Percentiles rank a stretch among this genome's conserved stretches.
phyloP scores from a whole-genome alignment of 1,140 invertebrate species.

The Drosophila simulans region DNA sequence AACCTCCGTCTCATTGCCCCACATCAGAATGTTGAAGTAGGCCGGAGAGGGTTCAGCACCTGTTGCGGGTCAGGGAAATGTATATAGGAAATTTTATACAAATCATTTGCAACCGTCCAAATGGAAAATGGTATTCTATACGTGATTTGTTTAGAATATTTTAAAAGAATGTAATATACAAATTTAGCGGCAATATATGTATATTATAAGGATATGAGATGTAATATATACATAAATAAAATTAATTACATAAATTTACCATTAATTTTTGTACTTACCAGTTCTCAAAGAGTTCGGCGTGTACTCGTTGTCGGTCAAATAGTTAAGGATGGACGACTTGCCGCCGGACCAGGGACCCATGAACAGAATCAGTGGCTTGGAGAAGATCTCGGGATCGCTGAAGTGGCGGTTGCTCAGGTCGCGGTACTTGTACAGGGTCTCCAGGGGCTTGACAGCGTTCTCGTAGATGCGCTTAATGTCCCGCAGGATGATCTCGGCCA shows the following conservation, averaged over 20 bases:
- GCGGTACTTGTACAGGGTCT: slow-evolving; percentile 95
- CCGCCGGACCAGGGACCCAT: slow-evolving; percentile 98
- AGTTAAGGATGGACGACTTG: slow-evolving; percentile 97
- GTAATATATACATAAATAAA: neutral
- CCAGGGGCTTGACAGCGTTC: slow-evolving; percentile 94
- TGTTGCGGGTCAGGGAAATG: slow-evolving; percentile 72
- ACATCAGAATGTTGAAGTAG: slow-evolving; percentile 96
- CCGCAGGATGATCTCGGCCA: slow-evolving; percentile 91
- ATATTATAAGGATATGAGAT: no score
- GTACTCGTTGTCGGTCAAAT: slow-evolving; percentile 94
- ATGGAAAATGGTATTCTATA: no score
- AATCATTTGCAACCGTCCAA: no score
- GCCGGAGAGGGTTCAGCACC: slow-evolving; percentile 96
- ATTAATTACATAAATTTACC: neutral
- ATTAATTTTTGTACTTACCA: slow-evolving; percentile 86
- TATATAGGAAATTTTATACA: neutral
- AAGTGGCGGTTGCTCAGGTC: slow-evolving; percentile 96
- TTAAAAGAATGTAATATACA: no score
- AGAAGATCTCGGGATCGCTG: slow-evolving; percentile 97
- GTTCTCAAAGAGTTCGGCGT: slow-evolving; percentile 92
- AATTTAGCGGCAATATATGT: no score
- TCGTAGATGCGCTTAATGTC: slow-evolving; percentile 95
- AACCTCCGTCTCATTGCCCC: slow-evolving; percentile 93
- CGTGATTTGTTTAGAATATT: no score
- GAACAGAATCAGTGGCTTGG: slow-evolving; percentile 95